Percentiles rank a stretch among this genome's conserved stretches.
Conservation (phyloP, 2,113 vertebrate genomes). For the Aegithalos caudatus region DNA sequence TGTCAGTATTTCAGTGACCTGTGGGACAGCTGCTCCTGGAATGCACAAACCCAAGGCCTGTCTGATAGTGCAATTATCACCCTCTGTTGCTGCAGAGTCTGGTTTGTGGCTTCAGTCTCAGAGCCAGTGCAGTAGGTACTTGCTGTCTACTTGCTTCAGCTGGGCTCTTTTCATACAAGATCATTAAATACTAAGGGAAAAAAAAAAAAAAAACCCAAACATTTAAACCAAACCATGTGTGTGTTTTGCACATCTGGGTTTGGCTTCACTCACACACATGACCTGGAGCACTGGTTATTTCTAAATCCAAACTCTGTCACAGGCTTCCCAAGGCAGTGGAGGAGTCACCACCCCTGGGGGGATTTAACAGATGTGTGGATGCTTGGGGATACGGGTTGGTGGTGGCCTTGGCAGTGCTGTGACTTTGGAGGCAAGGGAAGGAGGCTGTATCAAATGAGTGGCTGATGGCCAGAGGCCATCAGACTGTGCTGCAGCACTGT, state of each 20-base stretch:
- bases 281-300: not conserved
- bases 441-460: not conserved
- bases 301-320: not conserved
- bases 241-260: not conserved
- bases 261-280: not conserved
- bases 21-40: not conserved
- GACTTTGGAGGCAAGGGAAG: not conserved
- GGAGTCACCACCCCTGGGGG: not conserved
- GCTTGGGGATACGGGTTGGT: not conserved
- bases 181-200: not conserved
- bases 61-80: rapidly evolving
- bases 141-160: not conserved
- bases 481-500: not conserved
- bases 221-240: not conserved
- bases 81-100: not conserved
- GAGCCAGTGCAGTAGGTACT: not conserved
- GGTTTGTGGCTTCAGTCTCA: not conserved
- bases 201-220: not conserved
- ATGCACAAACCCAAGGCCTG: not conserved
- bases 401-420: not conserved
- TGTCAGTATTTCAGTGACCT: not conserved
- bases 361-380: not conserved
- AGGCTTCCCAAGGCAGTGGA: not conserved
- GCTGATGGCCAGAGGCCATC: not conserved
- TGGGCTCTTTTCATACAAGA: not conserved